phyloP scores from a whole-genome alignment of 2,797 vertebrate species.

The Sciurus carolinensis region DNA sequence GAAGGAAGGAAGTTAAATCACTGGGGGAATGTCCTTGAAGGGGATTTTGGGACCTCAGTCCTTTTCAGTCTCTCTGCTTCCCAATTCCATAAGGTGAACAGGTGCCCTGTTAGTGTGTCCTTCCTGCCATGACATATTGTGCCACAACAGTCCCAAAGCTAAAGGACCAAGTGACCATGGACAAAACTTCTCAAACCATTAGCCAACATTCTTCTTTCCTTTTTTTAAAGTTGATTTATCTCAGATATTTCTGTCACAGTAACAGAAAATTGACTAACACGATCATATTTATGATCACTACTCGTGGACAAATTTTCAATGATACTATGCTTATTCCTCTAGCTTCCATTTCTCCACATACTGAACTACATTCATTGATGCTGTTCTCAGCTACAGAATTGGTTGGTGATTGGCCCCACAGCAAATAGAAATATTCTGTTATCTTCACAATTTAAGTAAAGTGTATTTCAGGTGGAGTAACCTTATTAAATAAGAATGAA shows the following conservation, averaged over 20 bases:
- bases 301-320: not conserved
- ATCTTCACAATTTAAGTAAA: not conserved
- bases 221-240: not conserved
- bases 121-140: not conserved
- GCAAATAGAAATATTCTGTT: not conserved
- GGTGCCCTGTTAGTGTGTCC: no score
- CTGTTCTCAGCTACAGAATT: not conserved
- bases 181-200: not conserved
- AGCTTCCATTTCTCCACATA: not conserved
- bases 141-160: no score
- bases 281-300: not conserved
- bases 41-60: no score
- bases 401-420: not conserved
- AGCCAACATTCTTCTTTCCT: not conserved
- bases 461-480: not conserved
- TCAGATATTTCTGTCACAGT: not conserved
- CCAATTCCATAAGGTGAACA: not conserved
- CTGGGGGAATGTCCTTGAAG: no score
- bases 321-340: not conserved
- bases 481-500: not conserved
- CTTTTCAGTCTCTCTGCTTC: not conserved
- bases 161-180: not conserved
- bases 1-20: not conserved
- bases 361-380: not conserved
- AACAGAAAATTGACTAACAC: not conserved